phyloP scores from a whole-genome alignment of 2,888 invertebrate species.

The Muscina levida region DNA sequence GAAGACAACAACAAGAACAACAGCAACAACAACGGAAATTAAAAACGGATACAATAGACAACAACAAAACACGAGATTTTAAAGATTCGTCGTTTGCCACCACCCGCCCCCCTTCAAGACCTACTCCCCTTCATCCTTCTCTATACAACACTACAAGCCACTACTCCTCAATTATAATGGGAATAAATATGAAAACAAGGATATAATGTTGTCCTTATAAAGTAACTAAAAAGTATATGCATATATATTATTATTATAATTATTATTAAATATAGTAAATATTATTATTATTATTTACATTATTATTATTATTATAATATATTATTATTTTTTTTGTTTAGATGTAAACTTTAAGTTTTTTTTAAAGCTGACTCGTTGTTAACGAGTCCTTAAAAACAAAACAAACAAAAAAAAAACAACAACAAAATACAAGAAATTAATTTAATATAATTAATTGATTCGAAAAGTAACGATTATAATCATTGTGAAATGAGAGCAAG shows the following conservation, averaged over 20 bases:
- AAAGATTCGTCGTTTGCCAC: too few relatives aligned
- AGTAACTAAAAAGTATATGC: conserved; percentile 66
- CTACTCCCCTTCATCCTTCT: conserved; percentile 28
- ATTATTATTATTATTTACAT: conserved; percentile 65
- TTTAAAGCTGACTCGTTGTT: conserved; percentile 61
- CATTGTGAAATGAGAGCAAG: conserved; percentile 65
- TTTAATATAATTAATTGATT: conserved; percentile 63
- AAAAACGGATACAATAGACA: neutral
- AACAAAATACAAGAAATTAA: conserved; percentile 25
- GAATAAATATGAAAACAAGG: conserved; percentile 42
- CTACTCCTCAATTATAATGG: conserved; percentile 55
- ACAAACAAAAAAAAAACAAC: too few relatives aligned
- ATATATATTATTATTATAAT: conserved; percentile 46
- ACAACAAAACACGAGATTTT: too few relatives aligned
- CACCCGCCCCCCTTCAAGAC: neutral
- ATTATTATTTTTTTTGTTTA: conserved; percentile 62
- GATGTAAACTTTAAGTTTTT: conserved; percentile 65
- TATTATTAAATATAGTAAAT: conserved; percentile 66
- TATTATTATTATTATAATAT: conserved; percentile 63
- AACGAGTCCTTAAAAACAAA: conserved; percentile 63
- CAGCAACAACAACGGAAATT: conserved; percentile 34
- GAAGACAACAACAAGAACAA: conserved; percentile 45
- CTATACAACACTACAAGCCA: neutral
- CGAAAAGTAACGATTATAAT: conserved; percentile 59
- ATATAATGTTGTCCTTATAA: conserved; percentile 50